A percentile compares a stretch with the other conserved stretches of the same genome.
phyloP scores from a whole-genome alignment of 2,888 invertebrate genomes.

The Lycia hirtaria region DNA sequence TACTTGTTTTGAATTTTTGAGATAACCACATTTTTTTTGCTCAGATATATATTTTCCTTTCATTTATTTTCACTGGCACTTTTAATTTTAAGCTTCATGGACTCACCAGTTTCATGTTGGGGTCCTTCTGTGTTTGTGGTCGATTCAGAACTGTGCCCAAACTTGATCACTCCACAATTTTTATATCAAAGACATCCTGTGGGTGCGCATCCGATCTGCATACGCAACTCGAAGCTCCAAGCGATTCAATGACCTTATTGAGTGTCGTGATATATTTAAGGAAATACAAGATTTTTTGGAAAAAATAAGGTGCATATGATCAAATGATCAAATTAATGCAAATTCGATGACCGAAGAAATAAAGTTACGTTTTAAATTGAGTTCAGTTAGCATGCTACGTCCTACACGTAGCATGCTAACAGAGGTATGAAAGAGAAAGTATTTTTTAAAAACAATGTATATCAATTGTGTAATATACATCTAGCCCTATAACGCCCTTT shows the following conservation, averaged over 20 bases:
- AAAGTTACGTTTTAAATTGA: too few species aligned
- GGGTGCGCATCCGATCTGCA: conserved; percentile 68
- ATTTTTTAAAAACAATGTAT: too few species aligned
- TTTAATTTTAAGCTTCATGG: conserved; percentile 63
- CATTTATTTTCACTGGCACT: conserved; percentile 53
- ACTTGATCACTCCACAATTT: conserved; percentile 69
- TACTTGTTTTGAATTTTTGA: not conserved
- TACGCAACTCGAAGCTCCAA: conserved; percentile 59
- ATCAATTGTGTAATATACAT: too few species aligned
- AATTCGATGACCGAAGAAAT: too few species aligned
- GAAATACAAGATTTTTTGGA: too few species aligned
- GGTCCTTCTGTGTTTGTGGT: conserved; percentile 75
- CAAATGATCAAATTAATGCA: too few species aligned
- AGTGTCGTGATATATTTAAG: conserved; percentile 55
- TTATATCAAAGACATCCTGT: conserved; percentile 76
- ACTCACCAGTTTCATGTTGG: conserved; percentile 82
- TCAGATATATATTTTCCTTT: conserved; percentile 11
- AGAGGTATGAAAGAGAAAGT: too few species aligned
- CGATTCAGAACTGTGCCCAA: conserved; percentile 70
- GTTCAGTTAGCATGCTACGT: too few species aligned
- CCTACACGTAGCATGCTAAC: too few species aligned
- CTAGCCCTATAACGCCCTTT: too few species aligned
- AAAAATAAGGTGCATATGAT: too few species aligned
- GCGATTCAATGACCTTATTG: conserved; percentile 75
- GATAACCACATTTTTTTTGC: not conserved